Evolutionary conservation across 2,888 invertebrate species (phyloP).

Genomic region (Sepioteuthis lessoniana): DNA sequence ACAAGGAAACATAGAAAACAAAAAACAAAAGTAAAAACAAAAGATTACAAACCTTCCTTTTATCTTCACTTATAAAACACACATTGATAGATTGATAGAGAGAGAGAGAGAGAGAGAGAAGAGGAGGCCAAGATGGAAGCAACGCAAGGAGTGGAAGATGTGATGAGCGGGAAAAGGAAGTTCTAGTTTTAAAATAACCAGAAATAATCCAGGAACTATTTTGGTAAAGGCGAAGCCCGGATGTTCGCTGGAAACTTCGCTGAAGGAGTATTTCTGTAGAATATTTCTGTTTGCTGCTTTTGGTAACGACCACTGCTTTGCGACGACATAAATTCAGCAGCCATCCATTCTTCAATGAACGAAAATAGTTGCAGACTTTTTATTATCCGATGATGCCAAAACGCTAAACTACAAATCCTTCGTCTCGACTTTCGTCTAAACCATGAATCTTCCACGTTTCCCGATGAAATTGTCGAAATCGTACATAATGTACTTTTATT

Average conservation of each 20-base stretch:
- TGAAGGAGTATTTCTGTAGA: neutral
- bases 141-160: no score
- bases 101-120: no score
- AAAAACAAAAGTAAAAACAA: no score
- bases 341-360: neutral
- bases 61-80: no score
- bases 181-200: neutral
- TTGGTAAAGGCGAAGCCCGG: neutral
- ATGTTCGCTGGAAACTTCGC: neutral
- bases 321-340: neutral
- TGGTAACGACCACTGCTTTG: neutral
- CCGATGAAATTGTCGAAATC: no score
- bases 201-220: neutral
- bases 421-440: neutral
- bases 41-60: no score
- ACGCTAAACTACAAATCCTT: neutral
- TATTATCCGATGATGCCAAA: neutral
- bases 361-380: neutral
- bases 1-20: no score
- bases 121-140: no score
- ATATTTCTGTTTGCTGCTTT: neutral
- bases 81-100: no score
- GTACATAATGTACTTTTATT: no score
- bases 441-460: no score
- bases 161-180: no score